A percentile compares a stretch with the other conserved stretches of the same genome.
phyloP scores from a whole-genome alignment of 2,797 vertebrate genomes.

The Perdix hodgsoniae region DNA sequence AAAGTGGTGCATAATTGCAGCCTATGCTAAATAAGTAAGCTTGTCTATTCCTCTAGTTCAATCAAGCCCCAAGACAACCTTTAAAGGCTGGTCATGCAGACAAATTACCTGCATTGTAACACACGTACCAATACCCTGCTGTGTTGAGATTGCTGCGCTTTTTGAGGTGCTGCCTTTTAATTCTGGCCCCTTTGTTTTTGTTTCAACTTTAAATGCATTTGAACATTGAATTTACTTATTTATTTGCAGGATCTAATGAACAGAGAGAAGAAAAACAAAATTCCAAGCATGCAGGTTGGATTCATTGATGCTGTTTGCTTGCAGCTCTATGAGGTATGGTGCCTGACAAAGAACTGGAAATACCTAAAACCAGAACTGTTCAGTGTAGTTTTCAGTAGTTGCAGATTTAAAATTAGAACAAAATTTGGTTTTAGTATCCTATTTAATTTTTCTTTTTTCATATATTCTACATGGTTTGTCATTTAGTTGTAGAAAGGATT shows the following conservation, averaged over 20 bases:
- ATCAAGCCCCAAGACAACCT: neutral
- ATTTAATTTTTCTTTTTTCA: neutral
- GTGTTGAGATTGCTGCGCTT: neutral
- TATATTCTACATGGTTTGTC: neutral
- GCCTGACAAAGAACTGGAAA: neutral
- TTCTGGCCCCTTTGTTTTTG: neutral
- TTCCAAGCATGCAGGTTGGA: constrained; percentile 98
- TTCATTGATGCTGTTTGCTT: constrained; percentile 97
- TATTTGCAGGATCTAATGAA: constrained; percentile 94
- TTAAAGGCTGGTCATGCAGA: neutral
- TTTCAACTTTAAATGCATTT: neutral
- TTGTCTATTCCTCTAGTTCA: neutral
- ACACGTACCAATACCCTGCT: neutral
- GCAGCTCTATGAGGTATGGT: constrained; percentile 94
- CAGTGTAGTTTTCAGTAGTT: neutral
- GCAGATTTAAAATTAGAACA: neutral
- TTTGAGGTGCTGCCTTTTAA: neutral
- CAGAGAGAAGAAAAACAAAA: constrained; percentile 96
- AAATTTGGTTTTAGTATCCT: neutral
- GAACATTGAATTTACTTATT: neutral
- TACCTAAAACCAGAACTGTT: neutral
- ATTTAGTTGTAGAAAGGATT: neutral
- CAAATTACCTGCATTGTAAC: neutral
- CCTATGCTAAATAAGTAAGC: neutral
- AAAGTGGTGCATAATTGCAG: neutral